A percentile compares a stretch with the other conserved stretches of the same genome.
phyloP scores from a whole-genome alignment of 2,888 invertebrate species.

The Phytoseiulus persimilis region DNA sequence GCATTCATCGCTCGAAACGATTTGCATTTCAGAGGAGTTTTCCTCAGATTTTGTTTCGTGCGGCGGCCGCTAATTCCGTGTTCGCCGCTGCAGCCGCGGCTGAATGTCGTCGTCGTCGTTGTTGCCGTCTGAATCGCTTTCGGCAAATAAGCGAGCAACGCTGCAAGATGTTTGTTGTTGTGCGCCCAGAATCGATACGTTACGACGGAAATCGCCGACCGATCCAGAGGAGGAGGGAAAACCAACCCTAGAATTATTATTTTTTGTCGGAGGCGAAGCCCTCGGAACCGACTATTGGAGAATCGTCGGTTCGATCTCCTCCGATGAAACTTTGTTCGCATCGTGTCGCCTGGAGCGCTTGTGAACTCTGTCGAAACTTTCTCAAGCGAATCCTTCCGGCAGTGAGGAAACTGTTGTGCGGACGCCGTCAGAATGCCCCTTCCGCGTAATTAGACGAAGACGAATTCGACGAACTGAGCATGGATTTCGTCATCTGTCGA shows the following conservation, averaged over 20 bases:
- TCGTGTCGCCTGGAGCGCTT: background rate
- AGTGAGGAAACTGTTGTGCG: background rate
- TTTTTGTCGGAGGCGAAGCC: background rate
- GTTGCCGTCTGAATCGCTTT: background rate
- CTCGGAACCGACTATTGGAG: background rate
- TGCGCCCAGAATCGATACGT: background rate
- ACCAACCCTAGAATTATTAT: background rate
- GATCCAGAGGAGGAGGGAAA: background rate
- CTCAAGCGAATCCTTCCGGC: background rate
- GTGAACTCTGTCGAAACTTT: background rate
- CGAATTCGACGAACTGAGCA: background rate
- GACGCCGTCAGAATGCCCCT: background rate
- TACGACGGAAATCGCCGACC: background rate
- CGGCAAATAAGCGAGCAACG: background rate
- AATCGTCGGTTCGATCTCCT: background rate
- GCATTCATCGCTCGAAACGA: too few relatives aligned
- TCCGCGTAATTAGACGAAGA: background rate
- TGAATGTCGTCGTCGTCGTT: background rate
- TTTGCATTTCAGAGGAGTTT: too few relatives aligned
- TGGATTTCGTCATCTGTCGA: background rate
- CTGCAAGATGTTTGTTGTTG: background rate
- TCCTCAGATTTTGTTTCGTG: too few relatives aligned
- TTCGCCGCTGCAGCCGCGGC: background rate
- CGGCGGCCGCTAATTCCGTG: background rate
- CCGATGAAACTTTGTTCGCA: background rate